phyloP scores from a whole-genome alignment of 2,888 invertebrate genomes.

The Liopterus haemorrhoidalis region DNA sequence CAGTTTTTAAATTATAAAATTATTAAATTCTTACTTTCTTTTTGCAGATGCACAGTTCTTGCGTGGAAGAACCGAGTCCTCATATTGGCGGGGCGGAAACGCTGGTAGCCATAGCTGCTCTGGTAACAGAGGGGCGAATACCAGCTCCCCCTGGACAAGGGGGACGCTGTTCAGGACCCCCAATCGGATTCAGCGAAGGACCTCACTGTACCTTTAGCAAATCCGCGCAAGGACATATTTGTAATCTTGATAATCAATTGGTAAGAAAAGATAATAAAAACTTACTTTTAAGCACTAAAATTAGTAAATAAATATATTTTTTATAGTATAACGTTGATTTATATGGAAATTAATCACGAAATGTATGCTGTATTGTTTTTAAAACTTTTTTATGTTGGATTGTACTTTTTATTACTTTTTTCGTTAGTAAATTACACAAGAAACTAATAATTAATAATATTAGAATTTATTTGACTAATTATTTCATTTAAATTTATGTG shows the following conservation, averaged over 20 bases:
- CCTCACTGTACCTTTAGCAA: constrained; percentile 56
- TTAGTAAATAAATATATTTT: constrained; percentile 8
- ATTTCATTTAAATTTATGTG: not conserved
- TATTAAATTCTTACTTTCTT: constrained; percentile 20
- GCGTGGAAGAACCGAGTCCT: constrained; percentile 34
- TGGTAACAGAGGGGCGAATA: constrained; percentile 45
- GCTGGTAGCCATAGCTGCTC: constrained; percentile 42
- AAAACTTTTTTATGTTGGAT: too few relatives aligned
- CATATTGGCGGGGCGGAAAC: constrained; percentile 40
- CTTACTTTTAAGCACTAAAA: too few relatives aligned
- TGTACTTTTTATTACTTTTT: too few relatives aligned
- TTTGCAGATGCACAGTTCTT: constrained; percentile 46
- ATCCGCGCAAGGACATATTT: constrained; percentile 46
- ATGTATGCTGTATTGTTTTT: too few relatives aligned
- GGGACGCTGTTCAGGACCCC: constrained; percentile 35
- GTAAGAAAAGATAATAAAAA: too few relatives aligned
- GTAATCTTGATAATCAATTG: constrained; percentile 49
- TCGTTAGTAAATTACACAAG: not conserved
- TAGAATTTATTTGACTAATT: not conserved
- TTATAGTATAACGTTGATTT: not conserved
- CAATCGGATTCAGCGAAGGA: constrained; percentile 60
- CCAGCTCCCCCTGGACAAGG: constrained; percentile 32
- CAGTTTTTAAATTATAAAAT: too few relatives aligned
- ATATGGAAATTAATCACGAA: not conserved
- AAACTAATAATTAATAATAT: not conserved